Evolutionary conservation across 2,113 vertebrate species (phyloP).

Genomic region (Rhegmatorhina hoffmannsi): DNA sequence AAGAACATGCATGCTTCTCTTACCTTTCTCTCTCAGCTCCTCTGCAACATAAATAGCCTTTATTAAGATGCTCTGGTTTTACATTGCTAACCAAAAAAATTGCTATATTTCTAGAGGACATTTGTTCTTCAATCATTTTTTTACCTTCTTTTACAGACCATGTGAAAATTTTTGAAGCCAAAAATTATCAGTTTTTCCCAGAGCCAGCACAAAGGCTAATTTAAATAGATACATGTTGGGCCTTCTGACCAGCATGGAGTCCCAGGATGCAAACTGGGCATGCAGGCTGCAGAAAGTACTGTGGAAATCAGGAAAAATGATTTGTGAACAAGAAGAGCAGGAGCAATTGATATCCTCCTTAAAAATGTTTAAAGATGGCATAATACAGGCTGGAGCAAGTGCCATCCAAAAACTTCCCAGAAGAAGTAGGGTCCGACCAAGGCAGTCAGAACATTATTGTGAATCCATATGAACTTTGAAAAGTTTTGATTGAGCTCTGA

Average conservation of each 20-base stretch:
- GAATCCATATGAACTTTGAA: background rate
- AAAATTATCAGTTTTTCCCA: background rate
- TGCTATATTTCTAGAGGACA: rapidly evolving
- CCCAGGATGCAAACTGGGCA: background rate
- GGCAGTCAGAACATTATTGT: background rate
- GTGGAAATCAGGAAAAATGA: background rate
- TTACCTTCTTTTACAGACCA: background rate
- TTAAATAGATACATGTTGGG: background rate
- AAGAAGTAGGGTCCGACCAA: background rate
- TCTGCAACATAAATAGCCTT: background rate
- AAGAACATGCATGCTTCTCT: background rate
- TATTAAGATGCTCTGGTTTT: background rate
- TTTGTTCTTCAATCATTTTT: background rate
- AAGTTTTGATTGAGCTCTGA: background rate
- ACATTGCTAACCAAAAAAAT: background rate
- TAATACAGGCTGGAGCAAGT: background rate
- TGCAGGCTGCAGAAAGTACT: background rate
- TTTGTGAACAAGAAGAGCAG: background rate
- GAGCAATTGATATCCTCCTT: background rate
- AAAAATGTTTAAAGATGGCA: background rate
- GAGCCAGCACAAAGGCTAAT: background rate
- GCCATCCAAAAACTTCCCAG: background rate
- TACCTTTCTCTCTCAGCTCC: background rate
- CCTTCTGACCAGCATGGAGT: background rate
- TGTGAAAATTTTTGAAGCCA: background rate